Evolutionary conservation across 2,113 vertebrate genomes (phyloP), one percentile per base, ranked within the genome.

Genomic region (Argyrosomus japonicus): DNA sequence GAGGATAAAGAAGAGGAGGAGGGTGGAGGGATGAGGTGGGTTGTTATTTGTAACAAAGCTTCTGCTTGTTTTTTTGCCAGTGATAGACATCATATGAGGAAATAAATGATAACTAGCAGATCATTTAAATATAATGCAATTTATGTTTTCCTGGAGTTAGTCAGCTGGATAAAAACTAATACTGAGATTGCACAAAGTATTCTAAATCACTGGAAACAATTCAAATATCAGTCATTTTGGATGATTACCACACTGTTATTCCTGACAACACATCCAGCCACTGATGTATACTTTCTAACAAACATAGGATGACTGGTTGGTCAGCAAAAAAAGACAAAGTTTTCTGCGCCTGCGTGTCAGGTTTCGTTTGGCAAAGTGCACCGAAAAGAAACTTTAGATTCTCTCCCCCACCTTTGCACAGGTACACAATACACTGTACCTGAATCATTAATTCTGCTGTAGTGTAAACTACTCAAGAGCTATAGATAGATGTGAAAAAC

Each of bases 381-480:
- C 71, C 61, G 5, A 74, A 81, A 75, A 88, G 94, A 87, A 95
- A 95, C 94, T 94, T 91, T 88, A 95, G 84, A 89, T 85, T 51
- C 84, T 63, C 79, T 75, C 84, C 77, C 36, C 79, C 75, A 68
- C 77, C 83, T 84, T 79, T 72, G 75, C 58, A 21, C 67, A 81
- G 89, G 82, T 81, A 75, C 62, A 92, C 68, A 90, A 85, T 86
- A 70, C 75, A 19, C 51, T 68, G 62, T 48, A 63, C 63, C 87
- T 91, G 72, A 93, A 94, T 95, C 63, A 93, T 93, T 93, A 27
- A 94, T 93, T 88, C 56, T 58, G 45, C 36, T 17, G 6, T 14
- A 67, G 13, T 53, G 51, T 40, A 19, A 0, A 0, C 53, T 79
- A 9, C 75, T 75, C 51, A 57, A 74, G 14, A 40, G 63, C 36